Evolutionary conservation across 2,888 invertebrate species (phyloP), one percentile per base, ranked within the genome.

Genomic region (Nemoura dubitans): DNA sequence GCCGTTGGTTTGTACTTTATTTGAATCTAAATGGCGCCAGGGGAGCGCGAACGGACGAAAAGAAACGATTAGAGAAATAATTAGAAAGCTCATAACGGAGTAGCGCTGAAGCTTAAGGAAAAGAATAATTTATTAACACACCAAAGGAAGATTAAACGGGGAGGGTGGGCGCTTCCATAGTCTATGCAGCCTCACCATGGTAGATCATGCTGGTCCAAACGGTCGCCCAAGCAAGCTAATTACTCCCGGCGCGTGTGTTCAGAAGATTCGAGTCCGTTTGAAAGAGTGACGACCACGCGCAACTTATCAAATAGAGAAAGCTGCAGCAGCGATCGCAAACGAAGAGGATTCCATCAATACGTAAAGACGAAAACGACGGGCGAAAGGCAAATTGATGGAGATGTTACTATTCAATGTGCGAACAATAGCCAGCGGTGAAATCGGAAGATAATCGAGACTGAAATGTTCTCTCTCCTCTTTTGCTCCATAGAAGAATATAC

Each of bases 41-140:
- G 59, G 59, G 59, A 59, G 21, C 10, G 59, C 1, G 16, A 59
- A 59, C 59, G 14, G 59, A 59, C 59, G 59, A 59, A 59, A 59
- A 59, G 59, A 59, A 59, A 30, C 30, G 81, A 81, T 81, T 29
- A 81, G 81, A 29, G 81, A 81, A 81, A 81, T 81, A 81, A 81
- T 81, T 81, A 81, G 81, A 21, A 27, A 21, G 28, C 28, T 29
- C 28, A 30, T 81, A 81, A 59, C 59, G 59, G 59, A 59, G 14
- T 59, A 3, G 59, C 59, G 14, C 59, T 21, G 16, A 59, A 59
- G 59, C 59, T 59, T 59, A 59, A 59, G 59, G 59, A 21, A 59
- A 59, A 59, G 59, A 59, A 59, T 59, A 59, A 59, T 59, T 59
- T 59, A 59, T 59, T 59, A 59, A 59, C 59, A 59, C 14, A 59